A percentile compares a stretch with the other conserved stretches of the same genome.
phyloP scores from a whole-genome alignment of 2,797 vertebrate species.

The Chaetodon trifasciatus region DNA sequence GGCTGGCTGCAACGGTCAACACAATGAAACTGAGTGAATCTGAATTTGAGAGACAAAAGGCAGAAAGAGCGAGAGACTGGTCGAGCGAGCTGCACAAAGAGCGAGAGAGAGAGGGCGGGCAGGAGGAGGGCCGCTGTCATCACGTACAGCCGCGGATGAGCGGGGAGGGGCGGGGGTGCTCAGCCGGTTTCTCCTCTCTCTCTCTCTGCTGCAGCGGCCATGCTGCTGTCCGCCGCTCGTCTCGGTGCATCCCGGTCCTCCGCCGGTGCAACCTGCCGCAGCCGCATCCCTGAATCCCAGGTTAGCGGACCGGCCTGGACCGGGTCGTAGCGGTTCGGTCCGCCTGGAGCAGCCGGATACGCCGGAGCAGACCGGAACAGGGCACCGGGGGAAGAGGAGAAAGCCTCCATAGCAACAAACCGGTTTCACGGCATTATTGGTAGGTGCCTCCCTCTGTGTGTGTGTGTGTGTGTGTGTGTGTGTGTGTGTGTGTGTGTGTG shows the following conservation, averaged over 20 bases:
- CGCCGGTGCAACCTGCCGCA: constrained; percentile 49
- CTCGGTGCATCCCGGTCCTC: constrained; percentile 58
- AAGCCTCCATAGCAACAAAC: constrained; percentile 78
- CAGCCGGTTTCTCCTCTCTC: constrained; percentile 61
- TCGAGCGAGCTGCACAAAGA: constrained; percentile 50
- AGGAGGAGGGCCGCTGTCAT: constrained; percentile 43
- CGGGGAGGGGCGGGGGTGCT: constrained; percentile 19
- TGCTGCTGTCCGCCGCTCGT: constrained; percentile 69
- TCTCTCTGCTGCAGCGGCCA: constrained; percentile 79
- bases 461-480: constrained; percentile 35
- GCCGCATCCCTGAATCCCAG: constrained; percentile 49
- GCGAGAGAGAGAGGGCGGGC: neutral
- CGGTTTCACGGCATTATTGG: constrained; percentile 71
- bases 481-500: constrained; percentile 45
- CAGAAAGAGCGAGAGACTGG: constrained; percentile 12
- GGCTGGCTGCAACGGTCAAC: neutral
- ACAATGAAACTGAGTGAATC: constrained; percentile 8
- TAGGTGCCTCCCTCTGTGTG: constrained; percentile 65
- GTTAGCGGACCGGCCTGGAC: constrained; percentile 21
- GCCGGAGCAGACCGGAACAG: constrained; percentile 20
- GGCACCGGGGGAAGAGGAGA: constrained; percentile 31
- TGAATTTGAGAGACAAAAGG: constrained; percentile 43
- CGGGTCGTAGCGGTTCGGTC: constrained; percentile 10
- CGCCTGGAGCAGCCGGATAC: constrained; percentile 7
- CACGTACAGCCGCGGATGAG: constrained; percentile 49